phyloP scores from a whole-genome alignment of 2,888 invertebrate genomes.

The Drosophila niveifrons region DNA sequence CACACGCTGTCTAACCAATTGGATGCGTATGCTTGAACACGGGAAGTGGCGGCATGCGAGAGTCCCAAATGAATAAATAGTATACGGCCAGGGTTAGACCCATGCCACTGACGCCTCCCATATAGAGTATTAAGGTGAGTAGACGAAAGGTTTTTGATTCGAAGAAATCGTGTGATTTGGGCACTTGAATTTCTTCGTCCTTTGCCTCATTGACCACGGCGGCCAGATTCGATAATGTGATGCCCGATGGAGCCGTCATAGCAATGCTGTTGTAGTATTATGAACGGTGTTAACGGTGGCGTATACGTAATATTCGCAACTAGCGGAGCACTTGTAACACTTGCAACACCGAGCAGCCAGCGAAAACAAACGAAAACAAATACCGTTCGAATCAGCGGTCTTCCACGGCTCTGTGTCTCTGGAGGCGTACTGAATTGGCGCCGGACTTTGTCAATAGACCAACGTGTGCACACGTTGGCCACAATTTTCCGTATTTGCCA shows the following conservation, averaged over 20 bases:
- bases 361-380: conserved; percentile 8
- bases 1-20: conserved; percentile 70
- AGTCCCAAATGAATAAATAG: conserved; percentile 84
- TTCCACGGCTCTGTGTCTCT: conserved; percentile 61
- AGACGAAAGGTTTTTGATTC: conserved; percentile 83
- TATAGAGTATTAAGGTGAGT: conserved; percentile 80
- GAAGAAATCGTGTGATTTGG: conserved; percentile 80
- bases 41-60: conserved; percentile 84
- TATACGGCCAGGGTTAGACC: conserved; percentile 83
- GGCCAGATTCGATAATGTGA: conserved; percentile 44
- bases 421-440: conserved; percentile 60
- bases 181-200: conserved; percentile 79
- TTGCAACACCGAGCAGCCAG: not conserved
- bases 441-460: conserved; percentile 1
- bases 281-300: not conserved
- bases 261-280: not conserved
- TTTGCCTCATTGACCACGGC: conserved; percentile 61
- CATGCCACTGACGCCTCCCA: conserved; percentile 83
- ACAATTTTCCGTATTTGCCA: conserved; percentile 18
- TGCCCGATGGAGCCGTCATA: conserved; percentile 30
- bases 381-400: conserved; percentile 48
- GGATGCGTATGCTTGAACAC: conserved; percentile 83
- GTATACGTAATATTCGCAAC: not conserved
- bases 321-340: not conserved
- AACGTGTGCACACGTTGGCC: conserved; percentile 12